Conservation (phyloP, 2,113 vertebrate genomes). For the Pelecanoides urinatrix region DNA sequence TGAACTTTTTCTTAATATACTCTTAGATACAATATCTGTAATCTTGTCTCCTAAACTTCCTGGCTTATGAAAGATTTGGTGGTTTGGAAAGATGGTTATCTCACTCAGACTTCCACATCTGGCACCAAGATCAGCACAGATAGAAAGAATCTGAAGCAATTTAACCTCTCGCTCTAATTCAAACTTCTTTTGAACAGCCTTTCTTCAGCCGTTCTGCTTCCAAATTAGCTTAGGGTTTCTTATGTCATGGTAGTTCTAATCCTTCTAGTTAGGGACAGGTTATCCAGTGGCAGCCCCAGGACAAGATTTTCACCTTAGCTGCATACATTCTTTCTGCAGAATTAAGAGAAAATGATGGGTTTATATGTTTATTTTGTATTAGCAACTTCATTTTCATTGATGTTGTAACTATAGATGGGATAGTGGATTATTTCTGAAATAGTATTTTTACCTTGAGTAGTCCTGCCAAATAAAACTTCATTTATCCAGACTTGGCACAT, state of each 20-base stretch:
- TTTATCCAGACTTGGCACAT: neutral
- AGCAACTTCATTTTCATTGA: neutral
- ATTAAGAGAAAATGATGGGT: neutral
- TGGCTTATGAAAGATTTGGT: neutral
- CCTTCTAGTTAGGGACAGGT: slow-evolving; percentile 33
- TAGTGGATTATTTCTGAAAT: neutral
- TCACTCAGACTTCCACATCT: slow-evolving; percentile 44
- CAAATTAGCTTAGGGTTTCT: slow-evolving; percentile 61
- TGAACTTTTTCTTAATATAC: neutral
- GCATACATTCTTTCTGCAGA: neutral
- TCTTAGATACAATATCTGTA: neutral
- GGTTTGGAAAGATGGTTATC: neutral
- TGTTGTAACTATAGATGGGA: neutral
- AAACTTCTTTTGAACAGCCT: slow-evolving; percentile 48
- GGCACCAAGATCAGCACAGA: slow-evolving; percentile 35
- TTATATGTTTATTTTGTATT: neutral
- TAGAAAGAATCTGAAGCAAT: slow-evolving; percentile 44
- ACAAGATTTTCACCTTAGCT: neutral
- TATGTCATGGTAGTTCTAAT: slow-evolving; percentile 46
- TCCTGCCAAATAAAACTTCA: neutral
- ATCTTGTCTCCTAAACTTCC: neutral
- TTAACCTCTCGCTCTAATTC: slow-evolving; percentile 49
- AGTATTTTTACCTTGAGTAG: neutral
- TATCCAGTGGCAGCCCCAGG: neutral
- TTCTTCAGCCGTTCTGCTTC: slow-evolving; percentile 49